Evolutionary conservation across 2,888 invertebrate genomes (phyloP).

Genomic region (Microctonus aethiopoides): DNA sequence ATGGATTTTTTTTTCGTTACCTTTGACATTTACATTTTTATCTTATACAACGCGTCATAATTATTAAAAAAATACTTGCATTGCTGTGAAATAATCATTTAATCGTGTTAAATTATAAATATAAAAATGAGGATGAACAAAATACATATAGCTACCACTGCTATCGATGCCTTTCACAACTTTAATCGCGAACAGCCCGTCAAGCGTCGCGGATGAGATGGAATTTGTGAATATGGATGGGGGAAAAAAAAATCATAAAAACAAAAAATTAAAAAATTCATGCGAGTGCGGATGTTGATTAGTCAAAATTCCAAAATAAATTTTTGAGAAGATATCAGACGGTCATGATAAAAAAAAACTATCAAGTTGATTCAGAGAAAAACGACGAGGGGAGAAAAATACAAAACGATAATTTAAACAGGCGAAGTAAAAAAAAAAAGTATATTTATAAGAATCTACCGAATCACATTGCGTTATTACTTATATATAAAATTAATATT

Average conservation of each 20-base stretch:
- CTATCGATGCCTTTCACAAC: not conserved
- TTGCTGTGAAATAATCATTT: not conserved
- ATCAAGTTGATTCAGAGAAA: slow-evolving; percentile 29
- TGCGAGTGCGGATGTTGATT: slow-evolving; percentile 1
- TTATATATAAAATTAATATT: slow-evolving; percentile 41
- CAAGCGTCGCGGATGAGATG: not conserved
- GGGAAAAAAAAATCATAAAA: slow-evolving; percentile 9
- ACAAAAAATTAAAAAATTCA: slow-evolving; percentile 17
- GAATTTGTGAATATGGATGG: slow-evolving; percentile 4
- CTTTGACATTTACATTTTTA: not conserved
- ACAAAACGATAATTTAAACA: slow-evolving; percentile 26
- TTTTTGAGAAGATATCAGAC: slow-evolving; percentile 11
- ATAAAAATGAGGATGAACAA: not conserved
- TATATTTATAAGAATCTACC: slow-evolving; percentile 49
- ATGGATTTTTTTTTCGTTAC: not conserved
- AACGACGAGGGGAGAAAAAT: not conserved
- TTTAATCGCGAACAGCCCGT: slow-evolving; percentile 22
- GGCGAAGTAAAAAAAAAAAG: slow-evolving; percentile 30
- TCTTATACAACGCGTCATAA: not conserved
- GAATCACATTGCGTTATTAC: slow-evolving; percentile 46
- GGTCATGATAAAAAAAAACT: not conserved
- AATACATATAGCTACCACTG: not conserved
- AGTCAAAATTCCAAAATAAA: not conserved
- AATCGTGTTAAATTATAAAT: not conserved
- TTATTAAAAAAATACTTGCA: not conserved